phyloP scores from a whole-genome alignment of 2,888 invertebrate genomes.

The Ormyrus labotus region DNA sequence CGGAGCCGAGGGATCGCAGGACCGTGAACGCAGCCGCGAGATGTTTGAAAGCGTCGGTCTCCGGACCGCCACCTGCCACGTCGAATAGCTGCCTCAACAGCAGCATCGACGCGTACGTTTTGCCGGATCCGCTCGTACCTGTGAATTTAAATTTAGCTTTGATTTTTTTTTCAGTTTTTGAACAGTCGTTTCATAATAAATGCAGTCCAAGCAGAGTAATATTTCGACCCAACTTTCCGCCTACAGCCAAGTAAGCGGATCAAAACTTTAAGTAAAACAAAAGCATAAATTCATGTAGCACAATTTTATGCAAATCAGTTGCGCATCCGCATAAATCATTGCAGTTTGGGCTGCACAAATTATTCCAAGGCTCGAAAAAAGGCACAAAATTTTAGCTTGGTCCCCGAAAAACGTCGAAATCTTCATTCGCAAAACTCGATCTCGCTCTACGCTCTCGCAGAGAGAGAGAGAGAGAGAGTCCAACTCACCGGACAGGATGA shows the following conservation, averaged over 20 bases:
- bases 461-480: not conserved
- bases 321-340: too few relatives aligned
- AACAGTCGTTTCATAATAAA: too few relatives aligned
- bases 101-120: conserved; percentile 95
- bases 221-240: too few relatives aligned
- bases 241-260: too few relatives aligned
- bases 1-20: conserved; percentile 91
- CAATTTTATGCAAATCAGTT: not conserved
- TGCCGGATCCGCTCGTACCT: conserved; percentile 95
- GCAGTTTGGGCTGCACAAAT: too few relatives aligned
- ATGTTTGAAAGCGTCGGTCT: conserved; percentile 97
- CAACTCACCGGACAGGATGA: conserved; percentile 89
- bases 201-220: too few relatives aligned
- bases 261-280: not conserved
- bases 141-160: conserved; percentile 57
- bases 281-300: not conserved
- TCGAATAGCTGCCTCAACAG: conserved; percentile 93
- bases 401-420: not conserved
- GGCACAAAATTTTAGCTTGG: not conserved
- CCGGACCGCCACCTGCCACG: conserved; percentile 94
- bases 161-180: too few relatives aligned
- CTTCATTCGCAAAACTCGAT: too few relatives aligned
- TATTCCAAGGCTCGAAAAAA: not conserved
- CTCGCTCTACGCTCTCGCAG: too few relatives aligned
- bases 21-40: conserved; percentile 96